Conservation (phyloP, 1,140 invertebrate species). For the Aphis gossypii region DNA sequence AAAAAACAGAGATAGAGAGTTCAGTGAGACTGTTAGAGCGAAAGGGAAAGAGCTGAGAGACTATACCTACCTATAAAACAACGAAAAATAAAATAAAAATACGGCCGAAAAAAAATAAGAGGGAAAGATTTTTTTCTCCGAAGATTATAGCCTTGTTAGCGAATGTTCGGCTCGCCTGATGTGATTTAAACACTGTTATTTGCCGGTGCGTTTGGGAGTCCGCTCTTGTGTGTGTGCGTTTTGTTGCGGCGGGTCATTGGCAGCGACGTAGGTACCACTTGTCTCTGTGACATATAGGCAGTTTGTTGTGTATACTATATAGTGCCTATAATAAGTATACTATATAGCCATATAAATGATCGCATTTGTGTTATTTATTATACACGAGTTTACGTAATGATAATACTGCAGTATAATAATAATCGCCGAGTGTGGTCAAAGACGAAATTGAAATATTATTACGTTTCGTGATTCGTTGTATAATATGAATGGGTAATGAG, state of each 20-base stretch:
- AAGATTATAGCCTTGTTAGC: slow-evolving; percentile 56
- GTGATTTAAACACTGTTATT: slow-evolving; percentile 57
- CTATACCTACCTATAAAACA: neutral
- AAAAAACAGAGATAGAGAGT: slow-evolving; percentile 18
- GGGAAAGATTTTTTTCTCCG: neutral
- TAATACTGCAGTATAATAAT: neutral
- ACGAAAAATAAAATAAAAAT: slow-evolving; percentile 4
- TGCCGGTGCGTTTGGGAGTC: slow-evolving; percentile 27
- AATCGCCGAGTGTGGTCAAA: neutral
- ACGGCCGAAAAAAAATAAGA: neutral
- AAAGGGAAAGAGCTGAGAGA: neutral
- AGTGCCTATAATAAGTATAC: neutral
- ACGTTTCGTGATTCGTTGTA: neutral
- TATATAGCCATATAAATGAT: slow-evolving; percentile 12
- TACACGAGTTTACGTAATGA: neutral
- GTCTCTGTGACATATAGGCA: slow-evolving; percentile 24
- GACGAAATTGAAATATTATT: slow-evolving; percentile 4
- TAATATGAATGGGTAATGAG: neutral
- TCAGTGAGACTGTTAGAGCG: neutral
- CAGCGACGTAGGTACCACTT: neutral
- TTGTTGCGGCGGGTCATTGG: slow-evolving; percentile 26
- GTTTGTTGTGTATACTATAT: neutral
- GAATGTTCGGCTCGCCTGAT: slow-evolving; percentile 37
- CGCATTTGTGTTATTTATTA: neutral
- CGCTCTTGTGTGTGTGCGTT: neutral